These are phyloP conservation scores for Zootermopsis nevadensis DNA, from an alignment of 2,888 invertebrate genomes.

Conservation along the genomic window DNA sequence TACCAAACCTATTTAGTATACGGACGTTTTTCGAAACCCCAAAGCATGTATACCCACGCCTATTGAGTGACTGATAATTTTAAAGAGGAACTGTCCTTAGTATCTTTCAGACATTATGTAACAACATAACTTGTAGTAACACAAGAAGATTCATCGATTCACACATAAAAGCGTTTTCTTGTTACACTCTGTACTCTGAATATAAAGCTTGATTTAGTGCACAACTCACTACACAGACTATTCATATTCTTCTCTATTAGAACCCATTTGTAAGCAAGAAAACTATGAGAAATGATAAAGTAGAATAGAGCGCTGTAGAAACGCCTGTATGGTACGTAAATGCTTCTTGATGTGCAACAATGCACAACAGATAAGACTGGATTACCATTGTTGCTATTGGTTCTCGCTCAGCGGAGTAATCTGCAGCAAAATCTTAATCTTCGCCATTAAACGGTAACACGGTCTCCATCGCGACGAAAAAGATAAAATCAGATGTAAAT, in stretches of 20 bases:
- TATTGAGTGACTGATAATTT: too few species aligned
- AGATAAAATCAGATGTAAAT: slow-evolving; percentile 21
- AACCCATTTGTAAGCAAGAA: not conserved
- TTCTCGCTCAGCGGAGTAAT: not conserved
- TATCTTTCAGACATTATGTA: too few species aligned
- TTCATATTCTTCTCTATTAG: not conserved
- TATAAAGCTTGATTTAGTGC: too few species aligned
- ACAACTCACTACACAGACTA: too few species aligned
- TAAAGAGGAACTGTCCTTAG: too few species aligned
- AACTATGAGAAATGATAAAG: not conserved
- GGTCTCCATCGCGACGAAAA: not conserved
- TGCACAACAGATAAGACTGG: slow-evolving; percentile 15
- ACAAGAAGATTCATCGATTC: too few species aligned
- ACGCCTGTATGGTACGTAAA: not conserved
- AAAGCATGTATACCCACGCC: too few species aligned
- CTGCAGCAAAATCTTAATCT: slow-evolving; percentile 1
- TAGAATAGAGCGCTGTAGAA: not conserved
- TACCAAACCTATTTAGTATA: too few species aligned
- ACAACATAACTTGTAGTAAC: too few species aligned
- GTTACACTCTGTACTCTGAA: too few species aligned
- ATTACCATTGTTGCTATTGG: slow-evolving; percentile 20
- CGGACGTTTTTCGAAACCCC: too few species aligned
- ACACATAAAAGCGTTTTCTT: too few species aligned
- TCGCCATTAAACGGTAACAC: slow-evolving; percentile 28
- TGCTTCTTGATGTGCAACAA: slow-evolving; percentile 3